phyloP scores from a whole-genome alignment of 2,888 invertebrate species.

The Harpalus rufipes region DNA sequence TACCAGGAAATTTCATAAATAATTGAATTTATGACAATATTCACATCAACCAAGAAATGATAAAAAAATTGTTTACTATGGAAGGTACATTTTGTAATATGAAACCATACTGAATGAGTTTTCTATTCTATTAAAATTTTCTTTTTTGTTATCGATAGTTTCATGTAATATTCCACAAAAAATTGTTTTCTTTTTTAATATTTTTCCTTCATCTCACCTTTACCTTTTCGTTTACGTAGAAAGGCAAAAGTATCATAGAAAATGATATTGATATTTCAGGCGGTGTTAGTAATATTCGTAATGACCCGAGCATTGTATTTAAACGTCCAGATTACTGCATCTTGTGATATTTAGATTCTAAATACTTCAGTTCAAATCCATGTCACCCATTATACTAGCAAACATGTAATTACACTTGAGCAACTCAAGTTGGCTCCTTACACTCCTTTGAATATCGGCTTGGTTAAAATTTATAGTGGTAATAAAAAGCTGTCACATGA shows the following conservation, averaged over 20 bases:
- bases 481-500: too few species aligned
- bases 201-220: background rate
- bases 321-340: background rate
- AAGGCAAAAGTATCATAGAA: background rate
- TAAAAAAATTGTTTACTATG: background rate
- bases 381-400: too few species aligned
- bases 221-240: background rate
- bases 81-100: background rate
- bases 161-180: background rate
- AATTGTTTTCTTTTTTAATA: background rate
- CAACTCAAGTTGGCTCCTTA: too few species aligned
- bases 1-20: background rate
- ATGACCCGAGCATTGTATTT: background rate
- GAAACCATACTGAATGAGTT: background rate
- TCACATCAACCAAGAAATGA: background rate
- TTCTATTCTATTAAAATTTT: conserved; percentile 3
- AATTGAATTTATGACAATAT: background rate
- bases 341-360: too few species aligned
- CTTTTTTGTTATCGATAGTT: background rate
- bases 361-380: too few species aligned
- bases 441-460: too few species aligned
- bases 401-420: too few species aligned
- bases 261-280: background rate
- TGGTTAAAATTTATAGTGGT: too few species aligned
- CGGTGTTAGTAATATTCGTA: background rate